Evolutionary conservation across 2,888 invertebrate species (phyloP).

Genomic region (Tetramorium bicarinatum): DNA sequence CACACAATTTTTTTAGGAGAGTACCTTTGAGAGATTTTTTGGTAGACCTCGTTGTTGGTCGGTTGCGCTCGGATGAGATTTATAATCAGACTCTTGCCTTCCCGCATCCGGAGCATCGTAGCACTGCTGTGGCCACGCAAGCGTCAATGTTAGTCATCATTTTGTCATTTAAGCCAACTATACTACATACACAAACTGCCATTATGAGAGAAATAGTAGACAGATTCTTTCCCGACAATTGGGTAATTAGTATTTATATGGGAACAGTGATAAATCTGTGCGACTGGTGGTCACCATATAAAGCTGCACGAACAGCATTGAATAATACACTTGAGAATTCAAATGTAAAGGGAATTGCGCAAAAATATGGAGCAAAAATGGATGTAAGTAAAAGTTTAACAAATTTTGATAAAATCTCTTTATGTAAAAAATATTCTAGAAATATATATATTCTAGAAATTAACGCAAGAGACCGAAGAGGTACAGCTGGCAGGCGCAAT

Average conservation of each 20-base stretch:
- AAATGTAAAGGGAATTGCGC: constrained; percentile 92
- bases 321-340: constrained; percentile 93
- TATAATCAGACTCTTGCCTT: constrained; percentile 97
- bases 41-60: constrained; percentile 95
- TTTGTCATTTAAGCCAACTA: constrained; percentile 95
- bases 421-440: not conserved
- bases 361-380: constrained; percentile 89
- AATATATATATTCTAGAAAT: constrained; percentile 77
- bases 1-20: constrained; percentile 88
- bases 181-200: constrained; percentile 93
- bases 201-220: constrained; percentile 99
- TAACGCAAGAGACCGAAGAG: constrained; percentile 81
- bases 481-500: constrained; percentile 80
- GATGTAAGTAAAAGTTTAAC: constrained; percentile 78
- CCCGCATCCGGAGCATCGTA: constrained; percentile 97
- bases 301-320: constrained; percentile 96
- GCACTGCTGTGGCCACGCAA: constrained; percentile 96
- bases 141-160: constrained; percentile 98
- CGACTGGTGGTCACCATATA: constrained; percentile 98
- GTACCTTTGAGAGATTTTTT: constrained; percentile 92
- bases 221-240: constrained; percentile 98
- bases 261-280: constrained; percentile 96
- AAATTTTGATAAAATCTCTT: not conserved
- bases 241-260: constrained; percentile 98
- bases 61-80: constrained; percentile 97